Base-by-base conservation (phyloP, 1,140 invertebrate species). In the Papilio helenus region DNA sequence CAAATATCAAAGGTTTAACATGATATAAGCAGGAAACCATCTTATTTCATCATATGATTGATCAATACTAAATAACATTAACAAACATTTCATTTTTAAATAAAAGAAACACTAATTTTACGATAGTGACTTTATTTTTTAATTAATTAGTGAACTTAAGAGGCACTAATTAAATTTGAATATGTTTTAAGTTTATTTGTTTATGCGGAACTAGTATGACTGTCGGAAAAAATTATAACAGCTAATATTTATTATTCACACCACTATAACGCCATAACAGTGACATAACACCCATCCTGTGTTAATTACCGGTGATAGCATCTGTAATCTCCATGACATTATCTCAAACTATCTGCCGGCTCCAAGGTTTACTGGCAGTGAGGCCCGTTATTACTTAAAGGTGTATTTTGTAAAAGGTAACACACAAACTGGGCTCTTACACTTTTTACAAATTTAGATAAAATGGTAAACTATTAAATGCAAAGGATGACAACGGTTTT, bases 321-420 rank as follows among this genome's bases (percentile, higher is more conserved):
- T 44, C n/a, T 74, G 39, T 74, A 74, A 74, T 74, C 72, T 74
- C 20, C 49, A 74, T 49, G 72, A 49, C 39, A 74, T 74, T 74
- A 74, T 74, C 72, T 74, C 23, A n/a, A 49, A 23, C 44, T 74
- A 42, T 72, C 72, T 73, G n/a, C 72, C 26, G 61, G 61, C 61
- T 29, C 26, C 61, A 68, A 68, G 61, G 61, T 68, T 68, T 68
- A 68, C 61, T 65, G 10, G 58, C 58, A 26, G 61, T 26, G 61
- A 68, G 26, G 61, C 61, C 26, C 61, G 0, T 68, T 68, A 29
- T 29, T 7, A 68, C 61, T 61, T 26, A 29, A 68, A 68, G 61
- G 61, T 68, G 61, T 68, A 68, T 68, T 68, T 29, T 68, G 61
- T 68, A 29, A 26, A 3, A 29, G 23, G 14, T 68, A 68, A 68